Percentiles rank a stretch among this genome's conserved stretches.
phyloP scores from a whole-genome alignment of 2,888 invertebrate species.

The Atethmia centrago region DNA sequence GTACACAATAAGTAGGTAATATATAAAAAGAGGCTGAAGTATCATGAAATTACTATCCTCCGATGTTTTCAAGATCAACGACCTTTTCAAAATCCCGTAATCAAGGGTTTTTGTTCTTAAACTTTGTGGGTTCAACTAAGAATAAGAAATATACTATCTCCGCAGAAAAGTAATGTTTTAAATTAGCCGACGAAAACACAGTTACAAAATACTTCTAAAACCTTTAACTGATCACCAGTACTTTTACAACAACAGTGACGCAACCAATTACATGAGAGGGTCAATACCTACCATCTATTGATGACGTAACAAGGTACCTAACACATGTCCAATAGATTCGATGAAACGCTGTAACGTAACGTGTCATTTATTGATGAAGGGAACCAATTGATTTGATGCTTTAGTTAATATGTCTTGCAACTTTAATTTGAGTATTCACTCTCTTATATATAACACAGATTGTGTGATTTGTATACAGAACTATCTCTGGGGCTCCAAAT shows the following conservation, averaged over 20 bases:
- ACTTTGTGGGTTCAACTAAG: not conserved
- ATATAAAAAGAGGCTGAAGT: not conserved
- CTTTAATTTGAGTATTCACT: not conserved
- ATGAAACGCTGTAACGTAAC: constrained; percentile 27
- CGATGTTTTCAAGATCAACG: not conserved
- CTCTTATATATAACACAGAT: too few relatives aligned
- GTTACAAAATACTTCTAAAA: not conserved
- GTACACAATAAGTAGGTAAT: too few relatives aligned
- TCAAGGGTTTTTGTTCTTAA: not conserved
- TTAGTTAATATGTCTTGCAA: not conserved
- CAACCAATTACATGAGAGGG: constrained; percentile 34
- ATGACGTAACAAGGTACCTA: constrained; percentile 41
- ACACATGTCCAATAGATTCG: constrained; percentile 17
- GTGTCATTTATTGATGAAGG: constrained; percentile 29
- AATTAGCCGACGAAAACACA: too few relatives aligned
- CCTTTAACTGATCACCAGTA: constrained; percentile 22
- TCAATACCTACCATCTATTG: constrained; percentile 10
- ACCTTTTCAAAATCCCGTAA: too few relatives aligned
- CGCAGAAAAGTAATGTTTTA: not conserved
- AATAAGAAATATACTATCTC: not conserved
- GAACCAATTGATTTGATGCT: constrained; percentile 48
- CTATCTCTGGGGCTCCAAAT: too few relatives aligned
- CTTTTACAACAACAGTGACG: constrained; percentile 30
- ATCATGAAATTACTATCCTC: not conserved
- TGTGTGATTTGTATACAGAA: not conserved